A percentile compares a stretch with the other conserved stretches of the same genome.
Conservation (phyloP, 2,888 invertebrate genomes). For the Thecocarcelia acutangulata region DNA sequence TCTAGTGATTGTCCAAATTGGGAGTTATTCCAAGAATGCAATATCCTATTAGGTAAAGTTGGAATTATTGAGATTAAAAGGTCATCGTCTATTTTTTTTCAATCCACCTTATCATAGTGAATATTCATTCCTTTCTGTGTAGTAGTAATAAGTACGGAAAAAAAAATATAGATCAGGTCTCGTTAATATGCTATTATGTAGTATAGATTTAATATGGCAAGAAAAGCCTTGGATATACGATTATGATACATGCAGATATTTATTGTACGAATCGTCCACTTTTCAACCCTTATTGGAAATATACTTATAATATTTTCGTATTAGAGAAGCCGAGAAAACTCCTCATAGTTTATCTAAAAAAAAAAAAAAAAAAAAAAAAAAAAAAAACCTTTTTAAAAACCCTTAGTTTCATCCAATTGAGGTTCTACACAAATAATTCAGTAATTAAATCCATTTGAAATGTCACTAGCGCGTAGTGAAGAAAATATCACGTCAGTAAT, state of each 20-base stretch:
- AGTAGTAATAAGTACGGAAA: too few species aligned
- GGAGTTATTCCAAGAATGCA: slow-evolving; percentile 24
- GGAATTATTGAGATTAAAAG: slow-evolving; percentile 1
- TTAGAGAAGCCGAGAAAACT: not conserved
- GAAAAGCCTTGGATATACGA: slow-evolving; percentile 3
- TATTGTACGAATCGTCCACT: not conserved
- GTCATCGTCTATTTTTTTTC: too few species aligned
- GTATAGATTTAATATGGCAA: not conserved
- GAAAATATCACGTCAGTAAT: not conserved
- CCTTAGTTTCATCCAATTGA: not conserved
- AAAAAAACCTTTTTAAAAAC: too few species aligned
- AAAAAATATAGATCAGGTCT: too few species aligned
- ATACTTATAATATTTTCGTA: not conserved
- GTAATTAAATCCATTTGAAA: not conserved
- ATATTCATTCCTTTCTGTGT: slow-evolving; percentile 5
- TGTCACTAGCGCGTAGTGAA: slow-evolving; percentile 18
- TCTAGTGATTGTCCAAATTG: too few species aligned
- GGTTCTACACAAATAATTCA: not conserved
- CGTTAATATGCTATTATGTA: too few species aligned
- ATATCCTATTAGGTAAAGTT: too few species aligned
- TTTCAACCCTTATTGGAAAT: not conserved
- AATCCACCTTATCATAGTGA: not conserved
- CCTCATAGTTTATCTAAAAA: too few species aligned
- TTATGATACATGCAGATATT: not conserved
- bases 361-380: too few species aligned